Evolutionary conservation across 2,113 vertebrate genomes (phyloP).

Genomic region (Bostrychus sinensis): DNA sequence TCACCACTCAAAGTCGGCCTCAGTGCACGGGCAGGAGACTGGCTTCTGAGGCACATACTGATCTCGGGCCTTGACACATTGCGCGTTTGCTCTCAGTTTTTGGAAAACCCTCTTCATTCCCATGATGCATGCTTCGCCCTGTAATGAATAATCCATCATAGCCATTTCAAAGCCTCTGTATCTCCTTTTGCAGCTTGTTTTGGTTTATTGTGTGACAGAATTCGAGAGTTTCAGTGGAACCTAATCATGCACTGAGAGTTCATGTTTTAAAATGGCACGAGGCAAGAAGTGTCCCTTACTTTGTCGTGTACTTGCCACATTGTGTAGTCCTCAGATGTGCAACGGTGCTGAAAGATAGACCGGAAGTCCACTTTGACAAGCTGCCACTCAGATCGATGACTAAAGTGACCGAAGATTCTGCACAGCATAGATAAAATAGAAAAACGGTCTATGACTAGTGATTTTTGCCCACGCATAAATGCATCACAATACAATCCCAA

Average conservation of each 20-base stretch:
- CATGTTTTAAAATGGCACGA: not conserved
- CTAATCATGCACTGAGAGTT: conserved; percentile 25
- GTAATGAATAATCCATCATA: conserved; percentile 71
- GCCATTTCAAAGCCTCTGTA: conserved; percentile 46
- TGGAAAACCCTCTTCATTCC: conserved; percentile 91
- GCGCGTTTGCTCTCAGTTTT: conserved; percentile 88
- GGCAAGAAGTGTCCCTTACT: conserved; percentile 65
- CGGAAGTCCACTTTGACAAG: conserved; percentile 94
- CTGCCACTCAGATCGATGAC: conserved; percentile 95
- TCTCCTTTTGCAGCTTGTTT: conserved; percentile 22
- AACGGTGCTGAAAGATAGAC: conserved; percentile 87
- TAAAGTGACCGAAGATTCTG: conserved; percentile 94
- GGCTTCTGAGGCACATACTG: conserved; percentile 88
- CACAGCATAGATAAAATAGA: conserved; percentile 22
- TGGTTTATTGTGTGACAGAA: conserved; percentile 38
- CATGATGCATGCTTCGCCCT: conserved; percentile 96
- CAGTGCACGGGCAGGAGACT: conserved; percentile 90
- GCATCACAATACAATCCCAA: not conserved
- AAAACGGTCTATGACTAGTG: not conserved
- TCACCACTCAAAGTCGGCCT: conserved; percentile 95
- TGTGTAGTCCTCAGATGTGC: conserved; percentile 86
- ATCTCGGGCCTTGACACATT: conserved; percentile 89
- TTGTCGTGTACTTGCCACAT: conserved; percentile 90
- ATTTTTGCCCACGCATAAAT: not conserved
- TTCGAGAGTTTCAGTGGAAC: conserved; percentile 25